Evolutionary conservation across 2,113 vertebrate genomes (phyloP), one percentile per base, ranked within the genome.

Genomic region (Phalacrocorax carbo): DNA sequence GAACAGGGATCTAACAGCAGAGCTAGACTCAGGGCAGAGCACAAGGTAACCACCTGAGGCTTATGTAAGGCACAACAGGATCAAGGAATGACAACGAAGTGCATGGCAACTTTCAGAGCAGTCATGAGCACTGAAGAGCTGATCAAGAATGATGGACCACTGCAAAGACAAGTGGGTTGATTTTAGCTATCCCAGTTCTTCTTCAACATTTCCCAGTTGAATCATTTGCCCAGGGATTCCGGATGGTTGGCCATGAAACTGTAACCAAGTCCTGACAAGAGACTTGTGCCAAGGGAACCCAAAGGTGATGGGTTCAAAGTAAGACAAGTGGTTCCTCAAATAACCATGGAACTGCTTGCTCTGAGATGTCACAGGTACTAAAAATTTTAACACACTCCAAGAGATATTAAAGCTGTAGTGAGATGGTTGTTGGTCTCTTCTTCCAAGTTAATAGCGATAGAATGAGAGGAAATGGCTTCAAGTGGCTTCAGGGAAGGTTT

Each of bases 41-140:
- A 77, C 21, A 66, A 0, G 0, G 2, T 10, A 49, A 71, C 29
- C 27, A 71, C 14, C 25, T n/a, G 2, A 0, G n/a, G 38, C 12
- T 91, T 86, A 10, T 2, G 2, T 8, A 44, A 81, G 23, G 11
- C 27, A 65, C 27, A 65, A 46, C 8, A 84, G 42, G n/a, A 71
- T 1, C 0, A 0, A 83, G 38, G 34, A 73, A 75, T 21, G 7
- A 40, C 15, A 81, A 61, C 10, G 8, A 80, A 77, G 10, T 18
- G 9, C 18, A 52, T 23, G 46, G 40, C 57, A 81, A 49, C 78
- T 82, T 79, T 72, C 82, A 80, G 51, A 79, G 22, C 22, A 82
- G 38, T 54, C 57, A 49, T 5, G 20, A 90, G 23, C 44, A 51
- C 52, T 23, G 27, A 64, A 79, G 44, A 40, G 23, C 12, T 9